These are phyloP conservation scores for Athripsodes cinereus DNA, from an alignment of 2,888 invertebrate genomes.

Conservation along the genomic window DNA sequence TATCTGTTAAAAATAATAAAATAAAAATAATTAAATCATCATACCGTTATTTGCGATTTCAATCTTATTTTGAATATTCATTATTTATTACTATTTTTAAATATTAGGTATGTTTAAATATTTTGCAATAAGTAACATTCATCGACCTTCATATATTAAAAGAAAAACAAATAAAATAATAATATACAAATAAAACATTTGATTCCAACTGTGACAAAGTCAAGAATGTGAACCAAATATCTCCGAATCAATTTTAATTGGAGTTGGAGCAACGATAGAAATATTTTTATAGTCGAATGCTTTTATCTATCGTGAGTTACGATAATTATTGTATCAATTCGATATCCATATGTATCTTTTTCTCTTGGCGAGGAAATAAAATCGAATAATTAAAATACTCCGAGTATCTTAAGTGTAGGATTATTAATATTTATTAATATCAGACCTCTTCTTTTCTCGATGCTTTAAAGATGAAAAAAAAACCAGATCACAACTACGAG, in stretches of 20 bases:
- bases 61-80: too few relatives aligned
- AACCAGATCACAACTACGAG: slow-evolving; percentile 1
- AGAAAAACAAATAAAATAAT: too few relatives aligned
- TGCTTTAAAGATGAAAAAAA: neutral
- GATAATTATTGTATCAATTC: neutral
- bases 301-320: neutral
- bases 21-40: too few relatives aligned
- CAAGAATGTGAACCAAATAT: neutral
- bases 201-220: neutral
- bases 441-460: neutral
- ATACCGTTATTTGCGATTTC: too few relatives aligned
- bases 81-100: too few relatives aligned
- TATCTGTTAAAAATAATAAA: too few relatives aligned
- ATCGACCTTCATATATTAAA: too few relatives aligned
- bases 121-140: too few relatives aligned
- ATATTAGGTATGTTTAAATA: too few relatives aligned
- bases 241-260: neutral
- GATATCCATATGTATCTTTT: neutral
- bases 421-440: neutral
- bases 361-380: neutral
- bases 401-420: neutral
- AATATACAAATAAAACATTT: too few relatives aligned
- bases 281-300: neutral
- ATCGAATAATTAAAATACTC: neutral
- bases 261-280: neutral